A percentile compares a stretch with the other conserved stretches of the same genome.
Conservation (phyloP, 2,797 vertebrate genomes). For the Carcharodon carcharias region DNA sequence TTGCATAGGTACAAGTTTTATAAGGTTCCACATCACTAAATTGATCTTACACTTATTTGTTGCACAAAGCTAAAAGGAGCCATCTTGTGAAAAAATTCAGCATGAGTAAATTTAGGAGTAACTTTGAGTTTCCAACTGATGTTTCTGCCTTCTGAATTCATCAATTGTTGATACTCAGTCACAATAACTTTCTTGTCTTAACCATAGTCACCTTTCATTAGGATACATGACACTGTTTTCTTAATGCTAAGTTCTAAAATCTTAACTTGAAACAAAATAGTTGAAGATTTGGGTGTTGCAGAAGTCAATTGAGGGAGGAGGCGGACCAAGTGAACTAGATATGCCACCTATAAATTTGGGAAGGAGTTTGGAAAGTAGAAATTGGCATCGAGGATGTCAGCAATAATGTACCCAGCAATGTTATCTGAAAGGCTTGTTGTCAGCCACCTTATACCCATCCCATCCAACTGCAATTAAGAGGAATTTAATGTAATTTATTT, state of each 20-base stretch:
- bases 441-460: background rate
- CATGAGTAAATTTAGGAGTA: background rate
- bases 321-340: background rate
- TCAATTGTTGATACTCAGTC: background rate
- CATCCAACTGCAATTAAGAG: background rate
- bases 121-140: background rate
- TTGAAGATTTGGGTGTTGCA: background rate
- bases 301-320: background rate
- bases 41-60: background rate
- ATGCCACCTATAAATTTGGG: background rate
- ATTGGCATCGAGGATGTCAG: background rate
- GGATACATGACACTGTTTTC: background rate
- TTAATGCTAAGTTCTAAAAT: background rate
- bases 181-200: background rate
- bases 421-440: background rate
- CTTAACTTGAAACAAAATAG: background rate
- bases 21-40: background rate
- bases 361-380: background rate
- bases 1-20: background rate
- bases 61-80: background rate
- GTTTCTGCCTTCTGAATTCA: background rate
- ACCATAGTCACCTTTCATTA: background rate
- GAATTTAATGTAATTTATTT: background rate
- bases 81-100: background rate
- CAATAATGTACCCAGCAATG: background rate